These are phyloP conservation scores for Littorina saxatilis DNA, from an alignment of 1,140 invertebrate genomes.

Conservation along the genomic window DNA sequence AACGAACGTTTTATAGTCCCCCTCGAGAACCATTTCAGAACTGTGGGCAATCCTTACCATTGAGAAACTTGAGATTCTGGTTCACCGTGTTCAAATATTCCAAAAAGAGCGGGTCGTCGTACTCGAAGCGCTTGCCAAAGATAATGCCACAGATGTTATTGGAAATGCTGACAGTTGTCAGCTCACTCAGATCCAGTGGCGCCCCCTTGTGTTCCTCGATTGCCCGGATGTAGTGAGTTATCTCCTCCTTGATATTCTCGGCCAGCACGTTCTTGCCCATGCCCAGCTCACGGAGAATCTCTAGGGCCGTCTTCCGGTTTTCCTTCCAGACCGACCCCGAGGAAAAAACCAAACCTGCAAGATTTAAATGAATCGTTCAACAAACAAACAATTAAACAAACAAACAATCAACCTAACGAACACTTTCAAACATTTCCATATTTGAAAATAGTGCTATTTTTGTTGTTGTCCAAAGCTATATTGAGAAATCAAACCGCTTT, in stretches of 20 bases:
- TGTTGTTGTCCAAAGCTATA: too few relatives aligned
- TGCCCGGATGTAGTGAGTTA: constrained; percentile 22
- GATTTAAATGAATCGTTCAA: neutral
- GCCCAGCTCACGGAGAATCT: constrained; percentile 86
- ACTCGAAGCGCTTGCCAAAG: constrained; percentile 61
- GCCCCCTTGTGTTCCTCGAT: constrained; percentile 29
- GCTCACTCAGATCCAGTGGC: constrained; percentile 31
- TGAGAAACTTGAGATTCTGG: constrained; percentile 22
- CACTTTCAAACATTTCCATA: too few relatives aligned
- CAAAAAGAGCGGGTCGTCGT: constrained; percentile 71
- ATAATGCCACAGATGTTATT: constrained; percentile 55
- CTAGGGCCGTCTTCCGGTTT: constrained; percentile 85
- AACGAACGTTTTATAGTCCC: too few relatives aligned
- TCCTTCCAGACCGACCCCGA: constrained; percentile 89
- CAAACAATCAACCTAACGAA: neutral
- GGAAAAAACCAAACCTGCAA: constrained; percentile 71
- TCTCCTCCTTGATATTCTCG: constrained; percentile 78
- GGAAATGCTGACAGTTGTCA: constrained; percentile 40
- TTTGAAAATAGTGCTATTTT: too few relatives aligned
- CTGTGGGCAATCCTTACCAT: too few relatives aligned
- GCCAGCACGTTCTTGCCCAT: constrained; percentile 84
- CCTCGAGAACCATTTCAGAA: too few relatives aligned
- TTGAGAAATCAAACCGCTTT: too few relatives aligned
- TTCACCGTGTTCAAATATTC: constrained; percentile 25
- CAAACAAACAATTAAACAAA: too few relatives aligned